phyloP scores from a whole-genome alignment of 2,113 vertebrate genomes.

The Lepisosteus osseus region DNA sequence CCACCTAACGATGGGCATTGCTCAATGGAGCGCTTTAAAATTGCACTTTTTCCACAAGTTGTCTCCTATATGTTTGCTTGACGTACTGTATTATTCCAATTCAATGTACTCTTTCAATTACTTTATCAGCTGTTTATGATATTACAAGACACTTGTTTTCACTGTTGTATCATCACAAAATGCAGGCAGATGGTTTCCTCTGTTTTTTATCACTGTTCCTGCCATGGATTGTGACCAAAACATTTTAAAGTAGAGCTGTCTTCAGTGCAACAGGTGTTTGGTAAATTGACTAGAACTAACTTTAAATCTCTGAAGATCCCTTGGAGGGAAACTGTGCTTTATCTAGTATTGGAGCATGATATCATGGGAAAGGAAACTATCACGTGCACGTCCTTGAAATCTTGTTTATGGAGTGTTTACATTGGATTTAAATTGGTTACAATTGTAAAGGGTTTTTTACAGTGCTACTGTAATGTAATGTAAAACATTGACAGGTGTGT shows the following conservation, averaged over 20 bases:
- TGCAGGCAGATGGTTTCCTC: conserved; percentile 4
- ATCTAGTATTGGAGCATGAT: conserved; percentile 45
- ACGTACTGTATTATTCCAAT: not conserved
- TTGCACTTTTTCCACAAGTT: too few relatives aligned
- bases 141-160: not conserved
- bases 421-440: conserved; percentile 21
- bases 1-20: too few relatives aligned
- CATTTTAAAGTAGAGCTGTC: conserved; percentile 19
- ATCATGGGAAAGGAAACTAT: conserved; percentile 55
- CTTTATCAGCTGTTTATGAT: not conserved
- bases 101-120: not conserved
- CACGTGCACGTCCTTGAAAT: conserved; percentile 30
- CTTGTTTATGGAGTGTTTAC: conserved; percentile 34
- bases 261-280: conserved; percentile 24
- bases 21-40: too few relatives aligned
- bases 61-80: not conserved
- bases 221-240: not conserved
- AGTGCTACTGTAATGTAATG: too few relatives aligned
- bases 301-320: conserved; percentile 23
- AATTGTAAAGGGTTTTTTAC: not conserved
- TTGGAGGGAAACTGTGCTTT: conserved; percentile 23
- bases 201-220: not conserved
- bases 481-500: too few relatives aligned
- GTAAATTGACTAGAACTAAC: not conserved
- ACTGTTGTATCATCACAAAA: too few relatives aligned